These are phyloP conservation scores for Drosophila kanekoi DNA, from an alignment of 2,888 invertebrate species.

Conservation along the genomic window DNA sequence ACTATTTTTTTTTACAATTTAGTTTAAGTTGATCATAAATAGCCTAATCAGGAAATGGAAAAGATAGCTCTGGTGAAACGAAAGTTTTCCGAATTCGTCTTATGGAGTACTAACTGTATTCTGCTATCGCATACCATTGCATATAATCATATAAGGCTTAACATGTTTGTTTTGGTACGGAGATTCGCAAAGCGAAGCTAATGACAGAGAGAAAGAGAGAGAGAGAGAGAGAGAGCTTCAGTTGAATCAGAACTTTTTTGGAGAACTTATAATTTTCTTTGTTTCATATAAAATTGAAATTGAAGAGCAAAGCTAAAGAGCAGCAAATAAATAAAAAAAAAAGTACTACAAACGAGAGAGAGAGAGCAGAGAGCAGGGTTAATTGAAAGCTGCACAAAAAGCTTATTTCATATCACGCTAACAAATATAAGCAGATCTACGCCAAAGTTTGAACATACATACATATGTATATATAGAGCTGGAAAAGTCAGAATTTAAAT, in stretches of 20 bases:
- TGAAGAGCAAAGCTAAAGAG: background rate
- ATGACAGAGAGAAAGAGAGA: background rate
- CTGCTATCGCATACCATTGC: background rate
- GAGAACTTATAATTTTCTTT: background rate
- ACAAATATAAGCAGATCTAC: no score
- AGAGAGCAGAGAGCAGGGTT: background rate
- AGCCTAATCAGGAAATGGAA: no score
- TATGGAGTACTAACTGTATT: background rate
- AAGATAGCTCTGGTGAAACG: background rate
- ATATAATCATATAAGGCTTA: background rate
- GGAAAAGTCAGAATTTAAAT: background rate
- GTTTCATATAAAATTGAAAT: background rate
- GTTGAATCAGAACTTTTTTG: background rate
- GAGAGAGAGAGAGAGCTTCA: background rate
- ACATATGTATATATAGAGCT: background rate
- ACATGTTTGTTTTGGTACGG: constrained; percentile 9
- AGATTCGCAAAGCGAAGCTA: constrained; percentile 1
- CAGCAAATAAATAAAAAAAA: background rate
- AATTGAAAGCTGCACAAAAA: background rate
- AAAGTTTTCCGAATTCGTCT: background rate
- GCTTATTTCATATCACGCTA: background rate
- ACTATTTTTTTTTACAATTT: no score
- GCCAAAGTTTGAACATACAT: background rate
- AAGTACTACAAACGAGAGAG: background rate
- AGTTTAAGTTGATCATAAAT: no score